Conservation (phyloP, 37 sponge, comb jelly and placozoan genomes). For the Hexactinellida sp. region DNA sequence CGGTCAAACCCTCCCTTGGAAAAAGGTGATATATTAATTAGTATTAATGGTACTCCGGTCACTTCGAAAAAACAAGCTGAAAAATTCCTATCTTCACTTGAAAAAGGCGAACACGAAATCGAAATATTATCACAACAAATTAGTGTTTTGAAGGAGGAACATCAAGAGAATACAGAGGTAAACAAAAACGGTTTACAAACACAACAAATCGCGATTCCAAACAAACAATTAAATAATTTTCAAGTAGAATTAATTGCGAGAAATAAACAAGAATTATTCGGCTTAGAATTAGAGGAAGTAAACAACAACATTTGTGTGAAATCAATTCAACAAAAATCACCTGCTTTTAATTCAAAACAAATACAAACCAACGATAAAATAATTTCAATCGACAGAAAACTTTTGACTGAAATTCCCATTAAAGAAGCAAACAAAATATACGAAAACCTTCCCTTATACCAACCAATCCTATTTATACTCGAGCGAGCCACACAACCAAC, state of each 20-base stretch:
- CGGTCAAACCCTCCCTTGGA: background rate
- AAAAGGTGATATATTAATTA: background rate
- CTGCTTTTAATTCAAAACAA: background rate
- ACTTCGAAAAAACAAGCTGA: constrained; percentile 11
- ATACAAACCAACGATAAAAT: background rate
- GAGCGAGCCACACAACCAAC: background rate
- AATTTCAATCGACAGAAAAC: background rate
- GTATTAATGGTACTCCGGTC: background rate
- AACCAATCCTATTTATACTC: constrained; percentile 15
- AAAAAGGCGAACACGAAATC: background rate
- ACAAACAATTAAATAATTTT: background rate
- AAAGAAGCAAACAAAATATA: background rate
- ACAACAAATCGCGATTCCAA: background rate
- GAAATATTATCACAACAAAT: background rate
- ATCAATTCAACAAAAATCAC: background rate
- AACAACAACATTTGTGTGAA: background rate
- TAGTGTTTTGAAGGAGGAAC: constrained; percentile 7
- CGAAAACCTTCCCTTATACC: background rate
- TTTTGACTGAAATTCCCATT: background rate
- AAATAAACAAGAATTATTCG: constrained; percentile 2
- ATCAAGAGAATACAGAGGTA: background rate
- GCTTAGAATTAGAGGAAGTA: background rate
- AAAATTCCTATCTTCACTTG: background rate
- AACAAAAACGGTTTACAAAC: background rate
- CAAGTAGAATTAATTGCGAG: background rate